Conservation (phyloP, 2,888 invertebrate genomes). For the Eudemis profundana region DNA sequence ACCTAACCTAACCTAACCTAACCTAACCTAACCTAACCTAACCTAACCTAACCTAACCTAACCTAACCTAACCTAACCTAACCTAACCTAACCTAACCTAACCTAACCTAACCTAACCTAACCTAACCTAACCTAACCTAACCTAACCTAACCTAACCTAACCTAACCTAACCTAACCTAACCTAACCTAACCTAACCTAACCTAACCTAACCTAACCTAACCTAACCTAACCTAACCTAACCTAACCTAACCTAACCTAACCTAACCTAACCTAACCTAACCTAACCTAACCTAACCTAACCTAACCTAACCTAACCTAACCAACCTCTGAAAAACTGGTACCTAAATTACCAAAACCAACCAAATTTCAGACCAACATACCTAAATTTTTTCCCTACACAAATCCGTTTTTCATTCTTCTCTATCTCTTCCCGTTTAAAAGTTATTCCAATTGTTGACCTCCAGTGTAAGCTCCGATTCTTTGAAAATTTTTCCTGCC, state of each 20-base stretch:
- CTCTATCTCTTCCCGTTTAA: no score
- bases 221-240: constrained; percentile 36
- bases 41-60: constrained; percentile 41
- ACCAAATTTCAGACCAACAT: no score
- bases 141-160: constrained; percentile 27
- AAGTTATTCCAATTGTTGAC: no score
- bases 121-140: constrained; percentile 36
- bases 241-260: constrained; percentile 38
- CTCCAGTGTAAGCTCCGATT: no score
- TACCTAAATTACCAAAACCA: no score
- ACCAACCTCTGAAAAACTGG: no score
- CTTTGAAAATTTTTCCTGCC: no score
- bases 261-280: constrained; percentile 47
- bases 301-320: constrained; percentile 51
- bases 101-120: constrained; percentile 39
- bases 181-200: constrained; percentile 35
- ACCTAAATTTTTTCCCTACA: no score
- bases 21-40: constrained; percentile 42
- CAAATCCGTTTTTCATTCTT: no score
- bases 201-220: constrained; percentile 39
- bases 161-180: constrained; percentile 27
- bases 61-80: constrained; percentile 41
- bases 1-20: constrained; percentile 41
- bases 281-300: constrained; percentile 50
- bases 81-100: constrained; percentile 40